phyloP scores from a whole-genome alignment of 1,140 invertebrate genomes.

The Triops longicaudatus region DNA sequence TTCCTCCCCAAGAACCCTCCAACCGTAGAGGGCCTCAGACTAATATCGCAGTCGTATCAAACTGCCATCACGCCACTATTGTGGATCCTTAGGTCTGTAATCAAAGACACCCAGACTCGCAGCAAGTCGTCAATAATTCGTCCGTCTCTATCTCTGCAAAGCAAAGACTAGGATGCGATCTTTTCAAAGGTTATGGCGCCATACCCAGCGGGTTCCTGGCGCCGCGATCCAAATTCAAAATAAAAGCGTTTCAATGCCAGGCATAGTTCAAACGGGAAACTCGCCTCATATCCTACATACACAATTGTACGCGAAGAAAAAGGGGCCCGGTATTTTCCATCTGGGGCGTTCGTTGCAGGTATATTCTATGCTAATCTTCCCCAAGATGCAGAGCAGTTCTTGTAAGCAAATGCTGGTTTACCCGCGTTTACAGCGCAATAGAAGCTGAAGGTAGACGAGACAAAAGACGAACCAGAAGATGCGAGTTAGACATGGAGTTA shows the following conservation, averaged over 20 bases:
- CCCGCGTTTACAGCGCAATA: too few relatives aligned
- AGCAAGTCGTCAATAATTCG: background rate
- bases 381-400: too few relatives aligned
- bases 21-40: too few relatives aligned
- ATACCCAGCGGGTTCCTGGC: conserved; percentile 7
- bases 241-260: background rate
- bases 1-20: too few relatives aligned
- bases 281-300: background rate
- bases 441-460: too few relatives aligned
- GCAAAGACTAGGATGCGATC: background rate
- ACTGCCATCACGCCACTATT: background rate
- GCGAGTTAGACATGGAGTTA: background rate
- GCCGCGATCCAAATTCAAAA: background rate
- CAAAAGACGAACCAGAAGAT: background rate
- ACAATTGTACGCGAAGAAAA: background rate
- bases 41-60: background rate
- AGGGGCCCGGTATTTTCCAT: background rate
- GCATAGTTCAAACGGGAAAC: background rate
- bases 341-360: too few relatives aligned
- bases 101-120: background rate
- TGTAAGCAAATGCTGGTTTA: too few relatives aligned
- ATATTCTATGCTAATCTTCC: too few relatives aligned
- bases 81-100: background rate
- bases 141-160: background rate
- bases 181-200: background rate